Evolutionary conservation across 2,113 vertebrate genomes (phyloP), one percentile per base, ranked within the genome.

Genomic region (Carettochelys insculpta): DNA sequence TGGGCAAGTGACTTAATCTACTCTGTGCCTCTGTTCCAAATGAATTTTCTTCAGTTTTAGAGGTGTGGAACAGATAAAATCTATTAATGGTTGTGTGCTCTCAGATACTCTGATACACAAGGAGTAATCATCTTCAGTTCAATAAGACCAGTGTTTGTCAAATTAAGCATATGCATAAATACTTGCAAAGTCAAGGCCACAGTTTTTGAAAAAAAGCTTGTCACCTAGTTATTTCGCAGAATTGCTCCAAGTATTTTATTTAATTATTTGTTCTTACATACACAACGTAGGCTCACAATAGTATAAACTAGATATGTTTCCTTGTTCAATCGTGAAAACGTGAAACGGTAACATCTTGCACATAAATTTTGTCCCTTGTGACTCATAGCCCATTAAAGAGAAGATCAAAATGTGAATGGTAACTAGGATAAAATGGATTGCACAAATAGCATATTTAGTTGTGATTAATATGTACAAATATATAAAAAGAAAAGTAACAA

Each of bases 181-280:
- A 80, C 95, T 87, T 95, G 82, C 47, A 61, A 61, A 61, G 31
- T 13, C 58, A 73, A 95, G 94, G 92, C 87, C 94, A 91, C 73
- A 65, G 73, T 93, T 95, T 86, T 65, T 91, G 83, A 87, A 48
- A 83, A 52, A 65, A 85, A n/a, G n/a, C 80, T 96, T 91, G 88
- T 96, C 92, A 93, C 87, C 94, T 94, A 95, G 93, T 94, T 92
- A 3, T 73, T 95, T 94, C 81, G 45, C 93, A 92, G 92, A 93
- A 93, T 94, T 78, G 54, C 86, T 93, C 94, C 96, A 96, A 94
- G 81, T 86, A 93, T 88, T 83, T 94, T 90, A 71, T 95, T 76
- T 93, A 92, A 94, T 94, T 85, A 94, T 71, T 84, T 93, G 53
- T 24, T 96, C 92, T 91, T 96, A 84, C 45, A 95, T 93, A 89